Percentiles rank a stretch among this genome's conserved stretches.
Evolutionary conservation across 2,888 invertebrate genomes (phyloP).

Genomic region (Argynnis bischoffii): DNA sequence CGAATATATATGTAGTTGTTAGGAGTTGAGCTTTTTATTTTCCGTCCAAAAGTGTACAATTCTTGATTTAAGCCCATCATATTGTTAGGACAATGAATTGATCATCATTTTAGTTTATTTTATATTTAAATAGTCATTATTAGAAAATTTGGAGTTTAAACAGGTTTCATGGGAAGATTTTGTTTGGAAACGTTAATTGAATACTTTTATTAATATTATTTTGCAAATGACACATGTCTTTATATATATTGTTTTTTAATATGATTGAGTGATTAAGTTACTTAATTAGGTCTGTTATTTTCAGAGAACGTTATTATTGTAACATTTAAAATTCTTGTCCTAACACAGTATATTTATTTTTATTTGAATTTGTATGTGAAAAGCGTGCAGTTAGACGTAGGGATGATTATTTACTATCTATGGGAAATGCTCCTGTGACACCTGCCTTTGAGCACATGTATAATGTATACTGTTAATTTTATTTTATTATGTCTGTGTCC

Average conservation of each 20-base stretch:
- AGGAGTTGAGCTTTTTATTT: conserved; percentile 51
- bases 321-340: not conserved
- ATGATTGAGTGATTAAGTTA: too few relatives aligned
- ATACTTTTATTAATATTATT: too few relatives aligned
- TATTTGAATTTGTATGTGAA: conserved; percentile 10
- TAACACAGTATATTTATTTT: not conserved
- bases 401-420: not conserved
- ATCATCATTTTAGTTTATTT: too few relatives aligned
- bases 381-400: conserved; percentile 19
- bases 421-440: conserved; percentile 19
- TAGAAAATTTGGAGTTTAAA: too few relatives aligned
- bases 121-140: not conserved
- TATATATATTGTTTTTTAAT: too few relatives aligned
- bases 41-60: conserved; percentile 66
- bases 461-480: not conserved
- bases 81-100: conserved; percentile 1
- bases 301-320: too few relatives aligned
- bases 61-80: conserved; percentile 22
- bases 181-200: too few relatives aligned
- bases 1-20: conserved; percentile 12
- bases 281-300: too few relatives aligned
- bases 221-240: too few relatives aligned
- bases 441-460: not conserved
- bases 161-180: too few relatives aligned
- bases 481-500: too few relatives aligned